A percentile compares a stretch with the other conserved stretches of the same genome.
These are phyloP conservation scores for Ornithorhynchus anatinus DNA, from an alignment of 2,113 vertebrate genomes.

Conservation along the genomic window DNA sequence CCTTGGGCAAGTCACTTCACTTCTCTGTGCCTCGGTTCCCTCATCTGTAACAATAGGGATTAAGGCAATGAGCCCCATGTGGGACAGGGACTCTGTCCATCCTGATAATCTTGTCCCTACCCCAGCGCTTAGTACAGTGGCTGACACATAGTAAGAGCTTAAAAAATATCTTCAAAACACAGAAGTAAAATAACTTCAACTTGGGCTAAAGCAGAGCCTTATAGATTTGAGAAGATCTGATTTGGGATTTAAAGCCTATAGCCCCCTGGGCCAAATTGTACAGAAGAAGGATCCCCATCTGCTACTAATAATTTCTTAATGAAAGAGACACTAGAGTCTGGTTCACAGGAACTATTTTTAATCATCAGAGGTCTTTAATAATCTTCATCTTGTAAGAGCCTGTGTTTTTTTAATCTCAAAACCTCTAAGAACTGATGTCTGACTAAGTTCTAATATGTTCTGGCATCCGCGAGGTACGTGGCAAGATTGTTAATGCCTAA, in stretches of 20 bases:
- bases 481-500: conserved; percentile 28
- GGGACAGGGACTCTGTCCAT: too few species aligned
- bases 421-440: conserved; percentile 39
- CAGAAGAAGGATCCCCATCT: conserved; percentile 28
- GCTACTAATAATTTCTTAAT: conserved; percentile 7
- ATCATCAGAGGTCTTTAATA: conserved; percentile 43
- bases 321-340: conserved; percentile 17
- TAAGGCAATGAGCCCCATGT: too few species aligned
- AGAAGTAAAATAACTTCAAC: too few species aligned
- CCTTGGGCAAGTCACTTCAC: too few species aligned
- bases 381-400: conserved; percentile 9
- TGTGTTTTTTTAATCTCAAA: conserved; percentile 44
- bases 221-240: too few species aligned
- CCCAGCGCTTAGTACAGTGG: too few species aligned
- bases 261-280: background rate
- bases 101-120: too few species aligned
- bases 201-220: too few species aligned
- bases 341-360: background rate
- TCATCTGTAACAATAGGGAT: too few species aligned
- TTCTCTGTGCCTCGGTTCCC: too few species aligned
- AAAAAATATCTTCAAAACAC: too few species aligned
- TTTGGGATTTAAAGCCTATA: background rate
- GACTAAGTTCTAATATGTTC: conserved; percentile 39
- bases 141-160: too few species aligned
- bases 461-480: conserved; percentile 18